Base-by-base conservation (phyloP, 1,140 invertebrate species). In the Drosophila cardini region DNA sequence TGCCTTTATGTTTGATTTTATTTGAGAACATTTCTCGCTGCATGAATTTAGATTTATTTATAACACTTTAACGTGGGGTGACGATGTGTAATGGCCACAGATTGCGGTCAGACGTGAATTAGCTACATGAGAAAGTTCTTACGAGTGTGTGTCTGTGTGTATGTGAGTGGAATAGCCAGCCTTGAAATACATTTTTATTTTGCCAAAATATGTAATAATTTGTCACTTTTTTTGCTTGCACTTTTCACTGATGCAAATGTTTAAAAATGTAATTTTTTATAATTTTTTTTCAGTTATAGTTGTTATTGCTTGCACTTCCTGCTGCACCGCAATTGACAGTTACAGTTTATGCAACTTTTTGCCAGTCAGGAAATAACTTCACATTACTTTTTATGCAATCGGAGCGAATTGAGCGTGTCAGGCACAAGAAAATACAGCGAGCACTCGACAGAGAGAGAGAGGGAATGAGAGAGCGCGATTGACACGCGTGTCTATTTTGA, bases 321-420 rank as follows among this genome's bases (percentile, higher is more conserved):
- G 84, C 45, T 89, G 46, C 62, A 45, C 46, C 30, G 79, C 79
- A 86, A 75, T 76, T 69, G 82, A 81, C 75, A 78, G 71, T 86
- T 83, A 81, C 75, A 78, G 71, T 86, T 83, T 79, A 83, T 86
- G 83, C 83, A 86, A 83, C 80, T 40, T 32, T 52, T 42, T 50
- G 26, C 34, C 13, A 67, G 32, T 43, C 83, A 87, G 83, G 83
- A 83, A 87, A 77, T 46, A 68, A 72, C 79, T 80, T 89, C 76
- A 70, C 79, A 80, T 87, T 83, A 87, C 83, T 89, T 89, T 89
- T 89, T 87, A 87, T 87, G 80, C 83, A 80, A 89, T 62, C 46
- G 52, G 69, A 80, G 84, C 52, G 56, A 46, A 16, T 56, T 40
- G 56, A 34, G 50, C 21, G 60, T 18, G 48, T 10, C 40, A 55